Evolutionary conservation across 2,113 vertebrate genomes (phyloP), one percentile per base, ranked within the genome.

Genomic region (Phaethornis superciliosus): DNA sequence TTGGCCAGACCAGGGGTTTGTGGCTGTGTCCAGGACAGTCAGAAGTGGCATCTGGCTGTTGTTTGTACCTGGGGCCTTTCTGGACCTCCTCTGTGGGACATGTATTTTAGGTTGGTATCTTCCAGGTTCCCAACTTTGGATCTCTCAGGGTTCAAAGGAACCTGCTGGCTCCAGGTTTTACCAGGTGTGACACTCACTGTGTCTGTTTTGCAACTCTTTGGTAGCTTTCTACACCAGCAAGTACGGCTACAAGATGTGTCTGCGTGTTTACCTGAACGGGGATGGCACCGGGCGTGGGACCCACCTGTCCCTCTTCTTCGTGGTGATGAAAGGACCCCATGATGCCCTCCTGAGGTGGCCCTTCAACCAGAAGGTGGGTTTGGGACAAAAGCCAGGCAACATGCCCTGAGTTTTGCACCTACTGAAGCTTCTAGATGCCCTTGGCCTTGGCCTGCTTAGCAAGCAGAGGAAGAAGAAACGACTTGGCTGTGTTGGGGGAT

Each of bases 201-300:
- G 7, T 64, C 21, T 81, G 27, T 79, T 76, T 28, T 71, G 9
- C 46, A 5, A 52, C 56, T 71, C 75, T 68, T 20, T n/a, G 46
- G 6, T n/a, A 97, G 99, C 98, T 15, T 99, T 99, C 98, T 99
- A 99, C 94, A 99, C 99, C 3, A 99, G 98, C 97, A 99, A 99
- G 87, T 99, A 99, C 0, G 99, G 99, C 85, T 99, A 99, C 97
- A 99, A 99, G 98, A 99, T 99, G 99, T 99, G 99, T 67, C 97
- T 99, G 87, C 98, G 99, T 0, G 93, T 99, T 37, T 99, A 99
- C 95, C 96, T 99, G 96, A 99, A 99, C 0, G 99, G 99, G 2
- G 99, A 99, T 0, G 99, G 99, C 88, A 99, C 99, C 0, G 99
- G 99, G 1, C 98, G 99, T 0, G 98, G 99, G 6, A 98, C 99